Conservation (phyloP, 2,113 vertebrate genomes). For the Crotalus horridus region DNA sequence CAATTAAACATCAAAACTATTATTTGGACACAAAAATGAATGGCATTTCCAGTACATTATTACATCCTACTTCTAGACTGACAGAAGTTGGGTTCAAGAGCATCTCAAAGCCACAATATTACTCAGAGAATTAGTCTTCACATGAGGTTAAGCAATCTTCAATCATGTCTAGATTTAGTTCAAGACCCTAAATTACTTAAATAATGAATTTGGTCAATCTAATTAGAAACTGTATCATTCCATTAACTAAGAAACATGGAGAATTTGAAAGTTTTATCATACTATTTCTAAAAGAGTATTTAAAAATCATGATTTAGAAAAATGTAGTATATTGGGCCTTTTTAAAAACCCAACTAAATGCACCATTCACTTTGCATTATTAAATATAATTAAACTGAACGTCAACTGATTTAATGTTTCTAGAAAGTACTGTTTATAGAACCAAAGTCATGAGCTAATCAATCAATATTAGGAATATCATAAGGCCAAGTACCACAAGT, state of each 20-base stretch:
- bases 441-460: not conserved
- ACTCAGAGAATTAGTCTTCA: not conserved
- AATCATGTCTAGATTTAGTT: not conserved
- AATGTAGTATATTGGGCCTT: not conserved
- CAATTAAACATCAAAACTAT: not conserved
- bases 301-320: not conserved
- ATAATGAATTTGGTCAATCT: not conserved
- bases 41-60: not conserved
- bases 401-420: not conserved
- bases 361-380: not conserved
- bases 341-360: not conserved
- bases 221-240: not conserved
- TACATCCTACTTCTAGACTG: not conserved
- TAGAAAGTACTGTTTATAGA: not conserved
- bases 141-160: not conserved
- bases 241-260: conserved; percentile 1
- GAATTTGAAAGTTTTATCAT: not conserved
- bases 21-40: not conserved
- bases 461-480: not conserved
- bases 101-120: not conserved
- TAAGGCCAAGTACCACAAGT: not conserved
- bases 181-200: not conserved
- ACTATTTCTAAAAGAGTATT: not conserved
- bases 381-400: not conserved
- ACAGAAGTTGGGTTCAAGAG: not conserved